A percentile compares a stretch with the other conserved stretches of the same genome.
These are phyloP conservation scores for Hippotragus niger DNA, from an alignment of 2,113 vertebrate genomes.

Conservation along the genomic window DNA sequence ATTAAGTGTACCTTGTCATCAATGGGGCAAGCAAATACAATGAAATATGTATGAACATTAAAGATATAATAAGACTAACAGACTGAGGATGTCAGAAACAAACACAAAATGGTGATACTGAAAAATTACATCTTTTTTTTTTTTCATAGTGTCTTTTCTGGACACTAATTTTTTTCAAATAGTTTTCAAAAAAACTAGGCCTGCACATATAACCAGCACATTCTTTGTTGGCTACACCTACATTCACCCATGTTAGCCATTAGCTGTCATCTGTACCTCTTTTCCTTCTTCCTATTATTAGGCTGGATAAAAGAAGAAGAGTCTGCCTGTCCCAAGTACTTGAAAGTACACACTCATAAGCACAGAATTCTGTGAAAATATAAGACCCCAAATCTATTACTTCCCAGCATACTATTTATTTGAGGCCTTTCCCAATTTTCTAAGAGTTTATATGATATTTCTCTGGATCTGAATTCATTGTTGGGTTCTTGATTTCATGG, in stretches of 20 bases:
- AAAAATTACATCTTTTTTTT: not conserved
- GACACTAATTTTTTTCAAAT: not conserved
- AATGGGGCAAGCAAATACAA: constrained; percentile 35
- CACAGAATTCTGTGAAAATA: not conserved
- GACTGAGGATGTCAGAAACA: not conserved
- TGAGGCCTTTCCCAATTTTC: not conserved
- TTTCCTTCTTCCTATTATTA: constrained; percentile 33
- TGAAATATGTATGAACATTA: constrained; percentile 30
- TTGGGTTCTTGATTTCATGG: not conserved
- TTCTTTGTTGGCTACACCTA: constrained; percentile 40
- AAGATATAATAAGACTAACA: constrained; percentile 30
- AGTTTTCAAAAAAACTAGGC: constrained; percentile 37
- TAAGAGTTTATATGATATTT: not conserved
- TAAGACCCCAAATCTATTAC: not conserved
- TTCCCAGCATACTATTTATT: not conserved
- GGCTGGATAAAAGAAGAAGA: constrained; percentile 31
- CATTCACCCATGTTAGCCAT: constrained; percentile 29
- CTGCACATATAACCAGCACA: not conserved
- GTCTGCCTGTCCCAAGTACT: not conserved
- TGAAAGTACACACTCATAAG: not conserved
- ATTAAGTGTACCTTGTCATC: not conserved
- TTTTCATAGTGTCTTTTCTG: constrained; percentile 25
- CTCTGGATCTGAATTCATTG: not conserved
- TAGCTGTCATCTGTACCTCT: constrained; percentile 32
- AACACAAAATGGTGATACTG: not conserved